These are phyloP conservation scores for Ceyx margarethae DNA, from an alignment of 2,113 vertebrate genomes.

Conservation along the genomic window DNA sequence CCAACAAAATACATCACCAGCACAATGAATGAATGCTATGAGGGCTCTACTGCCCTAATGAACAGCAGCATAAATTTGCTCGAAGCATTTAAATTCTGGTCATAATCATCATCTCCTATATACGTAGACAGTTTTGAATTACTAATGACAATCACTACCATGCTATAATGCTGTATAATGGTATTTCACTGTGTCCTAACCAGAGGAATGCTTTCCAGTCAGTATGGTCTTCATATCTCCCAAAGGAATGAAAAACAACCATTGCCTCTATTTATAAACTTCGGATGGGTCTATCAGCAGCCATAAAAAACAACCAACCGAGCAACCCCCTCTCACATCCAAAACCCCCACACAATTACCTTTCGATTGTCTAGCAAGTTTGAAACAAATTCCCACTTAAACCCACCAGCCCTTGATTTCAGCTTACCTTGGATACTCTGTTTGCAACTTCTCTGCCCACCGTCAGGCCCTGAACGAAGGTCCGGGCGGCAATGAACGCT, in stretches of 20 bases:
- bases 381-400: not conserved
- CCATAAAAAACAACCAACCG: not conserved
- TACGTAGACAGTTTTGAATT: not conserved
- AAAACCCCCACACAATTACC: not conserved
- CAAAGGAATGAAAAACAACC: not conserved
- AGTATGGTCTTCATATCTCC: not conserved
- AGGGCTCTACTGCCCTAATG: not conserved
- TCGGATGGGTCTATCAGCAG: not conserved
- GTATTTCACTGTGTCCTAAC: not conserved
- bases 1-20: not conserved
- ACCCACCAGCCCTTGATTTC: not conserved
- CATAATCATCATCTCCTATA: not conserved
- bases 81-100: constrained; percentile 27
- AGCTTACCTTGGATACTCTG: constrained; percentile 94
- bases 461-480: constrained; percentile 94
- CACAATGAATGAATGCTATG: not conserved
- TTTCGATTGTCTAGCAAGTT: not conserved
- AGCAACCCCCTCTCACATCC: not conserved
- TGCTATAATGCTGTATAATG: not conserved
- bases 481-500: constrained; percentile 92
- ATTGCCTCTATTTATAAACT: not conserved
- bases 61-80: not conserved
- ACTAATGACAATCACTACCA: not conserved
- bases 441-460: constrained; percentile 95
- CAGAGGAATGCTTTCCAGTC: not conserved